These are phyloP conservation scores for Neofelis nebulosa DNA, from an alignment of 2,113 vertebrate species.

Conservation along the genomic window DNA sequence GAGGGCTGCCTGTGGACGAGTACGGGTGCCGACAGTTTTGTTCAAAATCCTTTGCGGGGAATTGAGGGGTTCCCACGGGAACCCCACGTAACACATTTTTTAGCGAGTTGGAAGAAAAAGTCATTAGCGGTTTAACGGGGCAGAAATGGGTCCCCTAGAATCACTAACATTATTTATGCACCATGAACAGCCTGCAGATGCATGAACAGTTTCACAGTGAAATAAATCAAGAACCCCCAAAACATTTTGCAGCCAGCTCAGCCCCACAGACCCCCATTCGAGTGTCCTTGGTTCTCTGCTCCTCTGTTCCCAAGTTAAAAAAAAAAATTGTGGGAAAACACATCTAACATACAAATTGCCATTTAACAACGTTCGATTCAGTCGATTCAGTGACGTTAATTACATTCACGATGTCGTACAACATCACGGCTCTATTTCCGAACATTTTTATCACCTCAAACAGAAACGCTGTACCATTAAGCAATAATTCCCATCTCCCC, in stretches of 20 bases:
- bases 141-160: background rate
- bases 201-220: constrained; percentile 20
- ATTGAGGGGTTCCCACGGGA: background rate
- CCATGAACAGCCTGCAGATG: background rate
- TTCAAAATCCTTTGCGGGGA: background rate
- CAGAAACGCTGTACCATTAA: background rate
- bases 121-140: background rate
- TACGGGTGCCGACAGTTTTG: background rate
- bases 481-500: background rate
- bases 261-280: background rate
- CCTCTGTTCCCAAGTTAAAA: background rate
- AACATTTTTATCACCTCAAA: background rate
- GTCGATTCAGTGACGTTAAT: background rate
- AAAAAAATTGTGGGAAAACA: background rate
- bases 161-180: constrained; percentile 5
- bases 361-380: background rate
- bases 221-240: constrained; percentile 25
- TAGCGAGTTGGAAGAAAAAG: background rate
- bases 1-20: background rate
- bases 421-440: background rate
- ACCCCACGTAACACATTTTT: background rate
- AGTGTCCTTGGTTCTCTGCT: constrained; percentile 9
- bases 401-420: background rate
- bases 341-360: background rate
- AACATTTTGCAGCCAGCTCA: background rate